Conservation (phyloP, 1,140 invertebrate genomes). For the Drosophila pseudoananassae region DNA sequence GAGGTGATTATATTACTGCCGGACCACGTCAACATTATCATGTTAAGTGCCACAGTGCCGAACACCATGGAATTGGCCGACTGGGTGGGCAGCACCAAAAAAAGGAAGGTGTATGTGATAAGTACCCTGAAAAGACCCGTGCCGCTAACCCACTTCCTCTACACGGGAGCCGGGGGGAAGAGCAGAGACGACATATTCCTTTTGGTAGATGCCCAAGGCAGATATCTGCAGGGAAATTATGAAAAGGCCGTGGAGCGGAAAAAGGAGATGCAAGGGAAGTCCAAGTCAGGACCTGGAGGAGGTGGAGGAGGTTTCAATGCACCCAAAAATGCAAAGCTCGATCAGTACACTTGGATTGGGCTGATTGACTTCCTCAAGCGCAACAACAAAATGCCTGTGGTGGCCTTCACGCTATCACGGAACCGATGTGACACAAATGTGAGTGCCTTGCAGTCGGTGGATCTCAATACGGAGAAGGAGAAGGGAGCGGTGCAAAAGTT, state of each 20-base stretch:
- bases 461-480: slow-evolving; percentile 93
- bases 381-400: slow-evolving; percentile 94
- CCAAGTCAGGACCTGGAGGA: slow-evolving; percentile 30
- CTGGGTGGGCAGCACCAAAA: slow-evolving; percentile 98
- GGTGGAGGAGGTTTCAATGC: slow-evolving; percentile 11
- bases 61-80: slow-evolving; percentile 98
- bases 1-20: slow-evolving; percentile 98
- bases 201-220: slow-evolving; percentile 91
- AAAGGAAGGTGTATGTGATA: slow-evolving; percentile 97
- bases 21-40: slow-evolving; percentile 96
- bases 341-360: slow-evolving; percentile 94
- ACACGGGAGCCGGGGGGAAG: slow-evolving; percentile 92
- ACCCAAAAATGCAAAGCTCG: slow-evolving; percentile 86
- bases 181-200: slow-evolving; percentile 92
- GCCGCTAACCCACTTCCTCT: slow-evolving; percentile 97
- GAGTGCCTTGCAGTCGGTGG: slow-evolving; percentile 87
- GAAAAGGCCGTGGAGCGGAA: slow-evolving; percentile 89
- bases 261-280: slow-evolving; percentile 75
- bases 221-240: slow-evolving; percentile 89
- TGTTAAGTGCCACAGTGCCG: slow-evolving; percentile 99
- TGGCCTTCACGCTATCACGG: slow-evolving; percentile 97
- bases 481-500: slow-evolving; percentile 90
- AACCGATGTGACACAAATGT: slow-evolving; percentile 92
- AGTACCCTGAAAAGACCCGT: slow-evolving; percentile 97
- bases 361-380: slow-evolving; percentile 92